A percentile compares a stretch with the other conserved stretches of the same genome.
phyloP scores from a whole-genome alignment of 2,797 vertebrate species.

The Erethizon dorsatum region DNA sequence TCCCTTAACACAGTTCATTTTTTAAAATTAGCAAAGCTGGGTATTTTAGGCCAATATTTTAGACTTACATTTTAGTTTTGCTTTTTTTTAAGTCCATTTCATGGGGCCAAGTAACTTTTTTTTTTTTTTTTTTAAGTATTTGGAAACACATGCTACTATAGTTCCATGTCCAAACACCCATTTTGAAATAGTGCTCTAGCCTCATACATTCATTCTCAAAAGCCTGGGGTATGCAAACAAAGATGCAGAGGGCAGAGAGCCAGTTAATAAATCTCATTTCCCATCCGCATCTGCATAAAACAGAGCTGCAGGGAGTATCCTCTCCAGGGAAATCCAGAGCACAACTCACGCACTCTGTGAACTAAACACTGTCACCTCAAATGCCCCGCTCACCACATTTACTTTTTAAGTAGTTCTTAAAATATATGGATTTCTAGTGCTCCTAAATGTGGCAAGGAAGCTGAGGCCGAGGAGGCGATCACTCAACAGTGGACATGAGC shows the following conservation, averaged over 20 bases:
- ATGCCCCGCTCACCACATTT: conserved; percentile 61
- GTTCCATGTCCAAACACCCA: conserved; percentile 30
- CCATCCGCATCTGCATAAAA: conserved; percentile 69
- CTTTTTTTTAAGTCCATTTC: not conserved
- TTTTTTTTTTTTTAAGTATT: conserved; percentile 34
- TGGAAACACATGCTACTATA: conserved; percentile 62
- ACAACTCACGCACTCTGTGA: conserved; percentile 49
- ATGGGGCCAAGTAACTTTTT: conserved; percentile 55
- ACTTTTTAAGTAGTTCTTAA: conserved; percentile 72
- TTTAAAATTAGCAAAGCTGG: conserved; percentile 26
- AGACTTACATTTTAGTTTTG: conserved; percentile 54
- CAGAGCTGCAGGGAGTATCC: conserved; percentile 3
- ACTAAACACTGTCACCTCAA: conserved; percentile 32
- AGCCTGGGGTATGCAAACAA: conserved; percentile 79
- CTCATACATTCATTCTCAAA: conserved; percentile 59
- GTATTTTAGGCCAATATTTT: conserved; percentile 24
- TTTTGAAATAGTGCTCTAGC: conserved; percentile 64
- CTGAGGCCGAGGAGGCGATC: not conserved
- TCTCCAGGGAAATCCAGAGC: conserved; percentile 69
- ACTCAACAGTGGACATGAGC: not conserved
- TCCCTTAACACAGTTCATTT: conserved; percentile 66
- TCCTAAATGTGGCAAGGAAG: not conserved
- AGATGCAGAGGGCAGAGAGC: conserved; percentile 73
- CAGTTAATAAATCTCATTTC: conserved; percentile 85
- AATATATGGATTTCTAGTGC: conserved; percentile 30